Percentiles rank a stretch among this genome's conserved stretches.
These are phyloP conservation scores for Phalloptychus januarius DNA, from an alignment of 2,797 vertebrate genomes.

Conservation along the genomic window DNA sequence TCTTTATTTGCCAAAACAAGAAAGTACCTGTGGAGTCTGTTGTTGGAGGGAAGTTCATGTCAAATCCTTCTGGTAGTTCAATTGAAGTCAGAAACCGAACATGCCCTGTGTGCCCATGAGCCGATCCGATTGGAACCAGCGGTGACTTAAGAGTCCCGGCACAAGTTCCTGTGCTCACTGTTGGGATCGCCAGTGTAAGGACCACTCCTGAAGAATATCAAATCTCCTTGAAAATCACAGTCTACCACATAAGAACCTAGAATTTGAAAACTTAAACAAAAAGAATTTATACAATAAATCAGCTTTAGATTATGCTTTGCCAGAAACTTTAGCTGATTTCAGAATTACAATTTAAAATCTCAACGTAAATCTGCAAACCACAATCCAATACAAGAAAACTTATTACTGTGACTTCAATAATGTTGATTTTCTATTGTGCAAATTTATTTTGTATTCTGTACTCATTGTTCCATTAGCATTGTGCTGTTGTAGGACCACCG, in stretches of 20 bases:
- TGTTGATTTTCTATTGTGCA: not conserved
- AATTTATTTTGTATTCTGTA: not conserved
- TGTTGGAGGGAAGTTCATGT: slow-evolving; percentile 85
- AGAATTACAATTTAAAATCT: not conserved
- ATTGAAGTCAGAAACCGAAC: slow-evolving; percentile 96
- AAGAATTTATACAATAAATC: not conserved
- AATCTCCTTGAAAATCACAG: not conserved
- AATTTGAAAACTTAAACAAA: not conserved
- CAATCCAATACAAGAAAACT: not conserved
- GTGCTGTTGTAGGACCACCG: not conserved
- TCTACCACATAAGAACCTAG: not conserved
- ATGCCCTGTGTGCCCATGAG: slow-evolving; percentile 97
- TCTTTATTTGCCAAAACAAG: not conserved
- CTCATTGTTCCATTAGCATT: not conserved
- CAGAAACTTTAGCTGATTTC: not conserved
- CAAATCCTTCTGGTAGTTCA: slow-evolving; percentile 91
- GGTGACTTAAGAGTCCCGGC: slow-evolving; percentile 78
- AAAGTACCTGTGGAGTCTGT: slow-evolving; percentile 75
- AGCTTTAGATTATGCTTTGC: not conserved
- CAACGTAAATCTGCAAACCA: not conserved
- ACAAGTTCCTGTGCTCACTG: slow-evolving; percentile 80
- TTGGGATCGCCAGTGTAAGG: slow-evolving; percentile 86
- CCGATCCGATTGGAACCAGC: slow-evolving; percentile 87
- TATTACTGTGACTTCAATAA: not conserved
- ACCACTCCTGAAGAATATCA: slow-evolving; percentile 83